These are phyloP conservation scores for Pterois miles DNA, from an alignment of 2,797 vertebrate species.

Conservation along the genomic window DNA sequence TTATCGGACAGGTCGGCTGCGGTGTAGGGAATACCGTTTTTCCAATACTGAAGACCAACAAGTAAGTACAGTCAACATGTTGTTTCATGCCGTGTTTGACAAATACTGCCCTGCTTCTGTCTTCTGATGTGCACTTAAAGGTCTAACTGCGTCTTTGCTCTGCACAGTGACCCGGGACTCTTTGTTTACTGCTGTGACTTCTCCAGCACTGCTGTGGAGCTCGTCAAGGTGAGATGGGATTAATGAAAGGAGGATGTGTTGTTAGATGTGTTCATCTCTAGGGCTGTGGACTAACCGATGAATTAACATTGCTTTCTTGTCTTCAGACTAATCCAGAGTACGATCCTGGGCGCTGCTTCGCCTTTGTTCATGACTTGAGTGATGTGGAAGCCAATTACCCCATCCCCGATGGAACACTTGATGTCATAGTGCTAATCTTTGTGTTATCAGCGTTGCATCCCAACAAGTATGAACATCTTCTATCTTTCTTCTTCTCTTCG, in stretches of 20 bases:
- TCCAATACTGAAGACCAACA: constrained; percentile 97
- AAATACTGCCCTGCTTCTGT: not conserved
- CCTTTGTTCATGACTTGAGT: constrained; percentile 94
- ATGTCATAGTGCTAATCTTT: constrained; percentile 94
- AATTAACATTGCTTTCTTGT: constrained; percentile 22
- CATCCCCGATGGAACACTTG: constrained; percentile 87
- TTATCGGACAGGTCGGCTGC: constrained; percentile 90
- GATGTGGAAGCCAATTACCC: constrained; percentile 86
- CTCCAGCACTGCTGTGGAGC: constrained; percentile 91
- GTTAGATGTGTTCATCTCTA: not conserved
- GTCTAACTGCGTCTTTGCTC: constrained; percentile 9
- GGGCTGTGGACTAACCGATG: not conserved
- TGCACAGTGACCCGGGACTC: constrained; percentile 90
- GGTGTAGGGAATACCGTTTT: constrained; percentile 98
- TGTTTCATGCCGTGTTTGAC: not conserved
- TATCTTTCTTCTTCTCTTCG: not conserved
- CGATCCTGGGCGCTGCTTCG: constrained; percentile 89
- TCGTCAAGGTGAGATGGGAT: constrained; percentile 89
- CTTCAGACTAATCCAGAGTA: constrained; percentile 90
- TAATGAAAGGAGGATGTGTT: not conserved
- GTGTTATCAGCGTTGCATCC: constrained; percentile 96
- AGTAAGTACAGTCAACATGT: constrained; percentile 83
- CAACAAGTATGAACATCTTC: constrained; percentile 86
- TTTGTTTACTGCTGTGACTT: constrained; percentile 98
- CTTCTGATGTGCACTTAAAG: not conserved